Base-by-base conservation (phyloP, 2,113 vertebrate genomes). In the Lasiurus borealis region DNA sequence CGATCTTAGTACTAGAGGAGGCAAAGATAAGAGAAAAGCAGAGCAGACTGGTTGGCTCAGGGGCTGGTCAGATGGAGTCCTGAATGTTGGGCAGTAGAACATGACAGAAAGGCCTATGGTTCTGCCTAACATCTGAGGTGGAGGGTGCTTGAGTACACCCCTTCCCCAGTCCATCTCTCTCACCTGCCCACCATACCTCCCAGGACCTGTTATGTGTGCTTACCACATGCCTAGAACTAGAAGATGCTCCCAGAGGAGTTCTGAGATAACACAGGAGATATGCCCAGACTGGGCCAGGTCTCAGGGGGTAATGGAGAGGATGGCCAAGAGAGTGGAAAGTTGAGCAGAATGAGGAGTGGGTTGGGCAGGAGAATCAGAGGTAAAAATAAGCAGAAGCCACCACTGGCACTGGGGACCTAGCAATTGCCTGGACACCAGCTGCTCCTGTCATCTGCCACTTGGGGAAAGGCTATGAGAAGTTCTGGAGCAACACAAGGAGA, bases 1-100 rank as follows among this genome's bases (percentile, higher is more conserved):
- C 98, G 93, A 99, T 98, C 95, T 97, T 99, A 10, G 99, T 98
- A 96, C 99, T 99, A 90, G 76, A 96, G 85, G 44, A 83, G 57
- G 95, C 88, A 87, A 31, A 57, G 46, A 94, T 19, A 57, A 95
- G 93, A 93, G 78, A 75, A 36, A 0, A 0, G 15, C 14, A 23
- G n/a, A 34, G n/a, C 50, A 1, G 52, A 50, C 3, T 19, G 72
- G 69, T 34, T 16, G 11, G 34, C 54, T 64, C 4, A 8, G 62
- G 57, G 54, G 11, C 31, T 15, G 0, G 23, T 25, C 18, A 1
- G 46, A 69, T 6, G 40, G 13, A 68, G 34, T 52, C 31, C 62
- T 50, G 23, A n/a, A 72, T 0, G 0, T 4, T 0, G 29, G 31
- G 71, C n/a, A 62, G 59, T 50, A 50, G 83, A 86, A 54, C 1